Conservation (phyloP, 2,797 vertebrate genomes). For the Euthynnus affinis region DNA sequence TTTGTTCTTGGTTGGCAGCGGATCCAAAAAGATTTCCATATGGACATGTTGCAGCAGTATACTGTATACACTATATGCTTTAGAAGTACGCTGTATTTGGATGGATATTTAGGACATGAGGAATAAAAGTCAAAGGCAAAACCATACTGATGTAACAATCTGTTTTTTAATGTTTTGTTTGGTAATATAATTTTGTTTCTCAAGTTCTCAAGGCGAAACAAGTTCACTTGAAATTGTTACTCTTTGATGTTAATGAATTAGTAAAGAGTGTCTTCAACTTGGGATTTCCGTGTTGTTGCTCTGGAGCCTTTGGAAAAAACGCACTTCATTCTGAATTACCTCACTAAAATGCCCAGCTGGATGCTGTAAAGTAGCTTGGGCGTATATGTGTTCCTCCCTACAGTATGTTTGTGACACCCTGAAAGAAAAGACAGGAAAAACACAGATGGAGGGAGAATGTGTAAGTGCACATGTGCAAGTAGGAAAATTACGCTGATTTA, state of each 20-base stretch:
- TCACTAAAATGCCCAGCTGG: slow-evolving; percentile 52
- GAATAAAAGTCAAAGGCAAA: slow-evolving; percentile 47
- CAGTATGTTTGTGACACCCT: slow-evolving; percentile 2
- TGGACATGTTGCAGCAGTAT: slow-evolving; percentile 48
- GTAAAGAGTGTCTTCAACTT: slow-evolving; percentile 50
- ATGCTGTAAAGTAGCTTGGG: slow-evolving; percentile 27
- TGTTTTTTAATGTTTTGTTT: slow-evolving; percentile 58
- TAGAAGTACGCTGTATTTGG: slow-evolving; percentile 52
- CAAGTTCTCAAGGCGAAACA: slow-evolving; percentile 51
- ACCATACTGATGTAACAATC: slow-evolving; percentile 18
- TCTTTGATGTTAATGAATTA: slow-evolving; percentile 65
- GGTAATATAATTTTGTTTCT: slow-evolving; percentile 42
- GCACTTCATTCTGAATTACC: slow-evolving; percentile 49
- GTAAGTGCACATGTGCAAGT: slow-evolving; percentile 38
- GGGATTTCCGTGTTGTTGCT: slow-evolving; percentile 52
- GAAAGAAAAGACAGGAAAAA: neutral
- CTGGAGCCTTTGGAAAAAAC: slow-evolving; percentile 14
- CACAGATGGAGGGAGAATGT: slow-evolving; percentile 31
- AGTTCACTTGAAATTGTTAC: slow-evolving; percentile 45
- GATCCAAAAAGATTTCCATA: slow-evolving; percentile 65
- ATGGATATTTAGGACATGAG: slow-evolving; percentile 54
- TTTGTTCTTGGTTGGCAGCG: slow-evolving; percentile 68
- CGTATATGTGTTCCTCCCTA: slow-evolving; percentile 19
- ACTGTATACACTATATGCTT: slow-evolving; percentile 37
- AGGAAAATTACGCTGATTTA: slow-evolving; percentile 68